Evolutionary conservation across 2,113 vertebrate genomes (phyloP).

Genomic region (Cavia porcellus): DNA sequence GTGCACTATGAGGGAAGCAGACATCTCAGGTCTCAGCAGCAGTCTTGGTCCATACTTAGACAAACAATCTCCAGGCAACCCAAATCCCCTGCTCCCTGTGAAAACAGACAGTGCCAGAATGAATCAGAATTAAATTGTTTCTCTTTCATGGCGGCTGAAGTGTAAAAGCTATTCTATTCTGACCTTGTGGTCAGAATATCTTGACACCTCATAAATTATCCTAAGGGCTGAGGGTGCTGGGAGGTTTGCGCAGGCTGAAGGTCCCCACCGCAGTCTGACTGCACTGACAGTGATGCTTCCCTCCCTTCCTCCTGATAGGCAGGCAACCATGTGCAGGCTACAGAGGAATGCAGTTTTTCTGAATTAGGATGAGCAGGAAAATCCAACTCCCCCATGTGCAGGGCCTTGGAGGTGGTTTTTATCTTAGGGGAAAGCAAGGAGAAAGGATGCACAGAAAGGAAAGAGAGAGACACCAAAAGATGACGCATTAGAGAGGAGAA

Average conservation of each 20-base stretch:
- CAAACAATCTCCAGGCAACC: slow-evolving; percentile 88
- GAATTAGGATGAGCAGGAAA: background rate
- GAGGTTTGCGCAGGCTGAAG: slow-evolving; percentile 79
- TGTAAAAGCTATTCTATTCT: slow-evolving; percentile 86
- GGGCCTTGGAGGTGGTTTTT: background rate
- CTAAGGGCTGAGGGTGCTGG: slow-evolving; percentile 72
- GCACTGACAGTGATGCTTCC: slow-evolving; percentile 50
- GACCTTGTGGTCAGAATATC: slow-evolving; percentile 87
- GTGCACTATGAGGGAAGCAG: slow-evolving; percentile 79
- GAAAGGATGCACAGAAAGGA: background rate
- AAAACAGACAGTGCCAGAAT: slow-evolving; percentile 85
- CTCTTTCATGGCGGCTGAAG: slow-evolving; percentile 88
- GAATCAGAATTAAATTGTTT: slow-evolving; percentile 86
- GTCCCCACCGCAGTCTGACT: slow-evolving; percentile 68
- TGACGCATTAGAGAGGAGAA: background rate
- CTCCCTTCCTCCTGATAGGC: slow-evolving; percentile 22
- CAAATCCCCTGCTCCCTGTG: slow-evolving; percentile 79
- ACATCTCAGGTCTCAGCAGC: slow-evolving; percentile 80
- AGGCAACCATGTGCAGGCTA: slow-evolving; percentile 69
- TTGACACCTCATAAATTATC: slow-evolving; percentile 92
- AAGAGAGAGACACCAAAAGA: background rate
- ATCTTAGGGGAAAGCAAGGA: background rate
- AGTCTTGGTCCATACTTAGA: slow-evolving; percentile 84
- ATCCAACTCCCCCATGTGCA: background rate
- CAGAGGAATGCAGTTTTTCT: slow-evolving; percentile 36